Conservation (phyloP, 2,113 vertebrate genomes). For the Herpailurus yagouaroundi region DNA sequence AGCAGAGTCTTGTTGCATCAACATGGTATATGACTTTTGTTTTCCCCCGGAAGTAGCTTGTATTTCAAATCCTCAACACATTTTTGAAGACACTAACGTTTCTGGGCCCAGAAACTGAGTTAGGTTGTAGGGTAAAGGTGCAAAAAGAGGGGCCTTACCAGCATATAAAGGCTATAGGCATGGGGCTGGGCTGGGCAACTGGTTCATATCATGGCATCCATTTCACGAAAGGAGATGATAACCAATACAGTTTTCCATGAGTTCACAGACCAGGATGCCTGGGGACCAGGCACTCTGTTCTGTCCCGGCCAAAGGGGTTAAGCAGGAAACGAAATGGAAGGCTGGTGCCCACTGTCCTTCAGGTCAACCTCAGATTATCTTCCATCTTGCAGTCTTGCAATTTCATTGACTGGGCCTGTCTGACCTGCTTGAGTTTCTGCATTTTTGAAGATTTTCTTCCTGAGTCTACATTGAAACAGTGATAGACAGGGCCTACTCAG, state of each 20-base stretch:
- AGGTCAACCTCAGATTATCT: not conserved
- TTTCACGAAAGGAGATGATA: not conserved
- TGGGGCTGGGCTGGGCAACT: not conserved
- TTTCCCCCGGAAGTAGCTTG: not conserved
- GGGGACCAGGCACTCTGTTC: not conserved
- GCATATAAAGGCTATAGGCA: not conserved
- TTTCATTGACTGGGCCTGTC: not conserved
- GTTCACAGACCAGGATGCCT: not conserved
- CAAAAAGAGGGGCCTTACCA: not conserved
- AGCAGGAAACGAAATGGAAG: not conserved
- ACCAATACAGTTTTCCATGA: not conserved
- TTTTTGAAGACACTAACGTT: conserved; percentile 9
- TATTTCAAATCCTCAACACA: not conserved
- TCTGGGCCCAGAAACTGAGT: not conserved
- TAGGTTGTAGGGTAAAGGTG: not conserved
- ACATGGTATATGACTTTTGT: not conserved
- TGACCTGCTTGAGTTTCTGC: not conserved
- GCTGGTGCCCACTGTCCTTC: not conserved
- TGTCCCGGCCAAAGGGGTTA: not conserved
- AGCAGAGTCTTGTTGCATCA: not conserved
- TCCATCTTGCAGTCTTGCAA: not conserved
- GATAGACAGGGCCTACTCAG: not conserved
- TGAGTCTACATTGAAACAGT: not conserved
- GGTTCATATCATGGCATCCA: not conserved
- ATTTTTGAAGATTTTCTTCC: not conserved